Base-by-base conservation (phyloP, 2,888 invertebrate genomes). In the Ariolimax columbianus region DNA sequence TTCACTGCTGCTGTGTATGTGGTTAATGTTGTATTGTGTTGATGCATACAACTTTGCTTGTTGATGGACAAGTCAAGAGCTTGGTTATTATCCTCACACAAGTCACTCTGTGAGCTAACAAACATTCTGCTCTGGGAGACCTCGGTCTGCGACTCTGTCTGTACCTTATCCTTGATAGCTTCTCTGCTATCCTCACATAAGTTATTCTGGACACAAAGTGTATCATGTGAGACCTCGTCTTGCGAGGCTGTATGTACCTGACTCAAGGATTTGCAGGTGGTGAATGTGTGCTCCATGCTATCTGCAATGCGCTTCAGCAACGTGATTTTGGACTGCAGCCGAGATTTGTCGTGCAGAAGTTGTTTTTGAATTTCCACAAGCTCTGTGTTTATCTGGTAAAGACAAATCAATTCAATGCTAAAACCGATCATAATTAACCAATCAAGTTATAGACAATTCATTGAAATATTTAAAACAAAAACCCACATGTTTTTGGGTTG, bases 341-440 rank as follows among this genome's bases (percentile, higher is more conserved):
- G 70, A 72, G 36, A 51, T 38, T 81, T 81, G 23, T 51, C 72
- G 9, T 36, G 68, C 7, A 81, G 51, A 33, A 81, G 81, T 26
- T 81, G 0, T 55, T 51, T 81, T 43, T 81, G 81, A 4, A 9
- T n/a, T 66, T 81, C 36, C 33, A 55, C 43, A 1, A 81, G 81
- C 26, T 81, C 51, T 33, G 81, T 38, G 72, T 81, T 43, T 72
- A 23, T 72, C 81, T 81, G 72, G 4, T 55, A 47, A 11, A 81
- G 36, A 81, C 3, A 47, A 30, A 55, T n/a, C 23, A 38, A 77
- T 55, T 55, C 17, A 2, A 55, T 55, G 55, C 23, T 55, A 55
- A 55, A 55, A 3, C 23, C 2, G 19, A 11, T 6, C 3, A 17
- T 3, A 19, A 55, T 11, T 55, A n/a, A n/a, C n/a, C n/a, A n/a